Evolutionary conservation across 2,888 invertebrate species (phyloP), one percentile per base, ranked within the genome.

Genomic region (Carabus problematicus): DNA sequence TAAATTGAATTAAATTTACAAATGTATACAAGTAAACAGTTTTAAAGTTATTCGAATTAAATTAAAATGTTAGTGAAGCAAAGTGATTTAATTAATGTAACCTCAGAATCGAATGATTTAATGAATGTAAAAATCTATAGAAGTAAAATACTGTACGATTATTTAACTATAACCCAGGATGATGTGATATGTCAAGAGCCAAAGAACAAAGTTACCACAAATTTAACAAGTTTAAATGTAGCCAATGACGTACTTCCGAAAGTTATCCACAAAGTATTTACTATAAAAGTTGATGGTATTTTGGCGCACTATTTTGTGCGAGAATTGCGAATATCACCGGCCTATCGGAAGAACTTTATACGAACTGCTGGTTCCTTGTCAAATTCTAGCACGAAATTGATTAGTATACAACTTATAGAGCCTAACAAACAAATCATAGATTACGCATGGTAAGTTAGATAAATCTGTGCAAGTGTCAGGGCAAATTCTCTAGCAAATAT

Each of bases 261-360:
- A 2, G 6, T 29, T 6, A 29, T 3, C 29, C 29, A 29, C 3
- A 29, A 29, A 29, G 6, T 29, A 29, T 29, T 29, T 29, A 29
- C n/a, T 47, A 4, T 45, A 47, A 18, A 14, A 43, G 18, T 62
- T 62, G 55, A 62, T 43, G 69, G 56, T 8, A 69, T 69, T 62
- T 40, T 69, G 47, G 56, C 56, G 29, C 69, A 69, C 56, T 69
- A 61, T 62, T 12, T 69, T 18, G 16, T 69, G n/a, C 43, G 47
- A 47, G 69, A 69, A 47, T 14, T 69, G 16, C 8, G 41, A 16
- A 43, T 69, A 14, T 54, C 62, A 49, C 16, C 14, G 2, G 9
- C 9, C 9, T 69, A 69, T 62, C 61, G 69, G 16, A 42, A 56
- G 39, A 4, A 8, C n/a, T 69, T 69, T 39, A 43, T 69, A 9